Percentiles rank a stretch among this genome's conserved stretches.
phyloP scores from a whole-genome alignment of 2,113 vertebrate species.

The Apodemus speciosus region DNA sequence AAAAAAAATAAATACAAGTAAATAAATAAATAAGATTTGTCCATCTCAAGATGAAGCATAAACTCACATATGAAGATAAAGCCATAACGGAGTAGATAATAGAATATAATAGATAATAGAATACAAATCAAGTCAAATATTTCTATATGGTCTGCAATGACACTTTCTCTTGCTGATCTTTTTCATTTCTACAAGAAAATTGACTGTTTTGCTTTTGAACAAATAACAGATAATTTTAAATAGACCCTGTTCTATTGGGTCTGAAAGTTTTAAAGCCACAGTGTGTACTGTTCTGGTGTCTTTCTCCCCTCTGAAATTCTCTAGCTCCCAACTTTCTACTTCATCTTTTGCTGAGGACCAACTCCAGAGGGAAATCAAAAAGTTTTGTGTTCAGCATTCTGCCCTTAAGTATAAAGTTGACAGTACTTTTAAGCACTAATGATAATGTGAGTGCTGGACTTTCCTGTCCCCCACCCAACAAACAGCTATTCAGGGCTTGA shows the following conservation, averaged over 20 bases:
- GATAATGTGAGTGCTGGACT: neutral
- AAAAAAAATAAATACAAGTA: neutral
- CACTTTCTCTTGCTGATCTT: neutral
- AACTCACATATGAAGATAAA: neutral
- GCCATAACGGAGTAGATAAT: neutral
- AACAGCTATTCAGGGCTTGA: neutral
- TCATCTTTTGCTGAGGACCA: neutral
- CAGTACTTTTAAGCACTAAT: neutral
- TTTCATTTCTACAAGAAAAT: neutral
- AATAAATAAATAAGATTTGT: neutral
- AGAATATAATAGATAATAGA: too few relatives aligned
- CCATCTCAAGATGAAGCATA: neutral
- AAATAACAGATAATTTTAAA: neutral
- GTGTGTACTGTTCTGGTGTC: neutral
- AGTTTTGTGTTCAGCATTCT: neutral
- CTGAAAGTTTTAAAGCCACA: neutral
- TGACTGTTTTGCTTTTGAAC: neutral
- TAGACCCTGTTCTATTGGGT: neutral
- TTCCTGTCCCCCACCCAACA: neutral
- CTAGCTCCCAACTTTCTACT: neutral
- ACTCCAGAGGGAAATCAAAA: neutral
- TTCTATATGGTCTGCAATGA: neutral
- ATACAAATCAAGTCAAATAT: neutral
- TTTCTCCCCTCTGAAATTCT: neutral
- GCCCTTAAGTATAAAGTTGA: neutral